phyloP scores from a whole-genome alignment of 2,888 invertebrate species.

The Ectobius pallidus region DNA sequence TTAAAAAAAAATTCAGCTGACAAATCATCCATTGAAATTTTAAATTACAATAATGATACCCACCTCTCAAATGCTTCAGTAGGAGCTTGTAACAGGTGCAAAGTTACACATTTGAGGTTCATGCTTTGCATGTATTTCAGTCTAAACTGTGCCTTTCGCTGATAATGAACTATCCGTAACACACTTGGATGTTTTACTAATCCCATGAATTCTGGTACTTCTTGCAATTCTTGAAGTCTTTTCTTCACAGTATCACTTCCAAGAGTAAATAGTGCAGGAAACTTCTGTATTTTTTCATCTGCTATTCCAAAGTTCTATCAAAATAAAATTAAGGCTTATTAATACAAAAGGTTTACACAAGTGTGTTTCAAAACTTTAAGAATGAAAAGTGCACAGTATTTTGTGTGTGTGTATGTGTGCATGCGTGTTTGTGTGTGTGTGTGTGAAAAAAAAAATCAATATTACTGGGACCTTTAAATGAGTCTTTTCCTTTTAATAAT shows the following conservation, averaged over 20 bases:
- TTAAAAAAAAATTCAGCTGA: too few relatives aligned
- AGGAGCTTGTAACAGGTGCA: constrained; percentile 57
- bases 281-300: constrained; percentile 59
- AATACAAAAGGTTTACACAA: not conserved
- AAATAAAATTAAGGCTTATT: constrained; percentile 21
- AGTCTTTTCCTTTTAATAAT: too few relatives aligned
- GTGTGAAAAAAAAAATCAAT: not conserved
- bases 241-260: constrained; percentile 62
- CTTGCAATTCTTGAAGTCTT: constrained; percentile 62
- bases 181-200: constrained; percentile 66
- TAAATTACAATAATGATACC: too few relatives aligned
- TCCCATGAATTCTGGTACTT: constrained; percentile 65
- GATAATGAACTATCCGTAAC: constrained; percentile 58
- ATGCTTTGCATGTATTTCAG: constrained; percentile 59
- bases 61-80: too few relatives aligned
- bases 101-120: constrained; percentile 58
- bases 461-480: too few relatives aligned
- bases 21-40: too few relatives aligned
- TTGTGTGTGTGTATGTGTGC: not conserved
- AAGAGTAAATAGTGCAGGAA: constrained; percentile 64
- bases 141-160: constrained; percentile 58
- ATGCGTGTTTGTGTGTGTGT: too few relatives aligned
- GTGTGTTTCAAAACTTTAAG: not conserved
- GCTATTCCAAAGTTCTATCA: constrained; percentile 63
- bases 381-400: not conserved